phyloP scores from a whole-genome alignment of 2,797 vertebrate genomes.

The Chelidonichthys spinosus region DNA sequence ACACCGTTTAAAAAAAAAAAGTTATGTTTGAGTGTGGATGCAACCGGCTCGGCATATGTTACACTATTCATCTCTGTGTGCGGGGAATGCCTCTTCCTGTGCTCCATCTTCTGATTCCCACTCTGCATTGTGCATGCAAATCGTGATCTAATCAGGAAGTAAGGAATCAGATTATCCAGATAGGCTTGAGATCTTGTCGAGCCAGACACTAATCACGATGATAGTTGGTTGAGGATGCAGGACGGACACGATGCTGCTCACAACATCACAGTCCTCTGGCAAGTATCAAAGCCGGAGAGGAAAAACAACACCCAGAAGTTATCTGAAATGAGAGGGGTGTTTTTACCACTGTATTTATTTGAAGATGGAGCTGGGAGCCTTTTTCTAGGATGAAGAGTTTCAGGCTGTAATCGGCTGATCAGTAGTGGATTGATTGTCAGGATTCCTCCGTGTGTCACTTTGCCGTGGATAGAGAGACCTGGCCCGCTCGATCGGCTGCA shows the following conservation, averaged over 20 bases:
- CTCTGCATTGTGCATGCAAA: conserved; percentile 71
- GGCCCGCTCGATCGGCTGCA: conserved; percentile 55
- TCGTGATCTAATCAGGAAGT: conserved; percentile 84
- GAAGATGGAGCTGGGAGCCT: conserved; percentile 17
- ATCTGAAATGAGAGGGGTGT: conserved; percentile 26
- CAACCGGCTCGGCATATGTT: conserved; percentile 12
- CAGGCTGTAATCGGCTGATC: conserved; percentile 33
- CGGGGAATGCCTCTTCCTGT: conserved; percentile 44
- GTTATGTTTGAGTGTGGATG: background rate
- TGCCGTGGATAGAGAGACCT: conserved; percentile 38
- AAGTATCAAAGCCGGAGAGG: background rate
- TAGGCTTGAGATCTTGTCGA: conserved; percentile 60
- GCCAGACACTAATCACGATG: conserved; percentile 56
- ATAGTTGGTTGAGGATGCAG: conserved; percentile 38
- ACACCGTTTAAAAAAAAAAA: no score
- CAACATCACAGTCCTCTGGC: conserved; percentile 32
- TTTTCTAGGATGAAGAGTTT: conserved; percentile 41
- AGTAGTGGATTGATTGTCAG: conserved; percentile 41
- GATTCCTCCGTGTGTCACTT: conserved; percentile 56
- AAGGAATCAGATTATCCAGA: conserved; percentile 78
- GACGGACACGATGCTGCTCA: conserved; percentile 20
- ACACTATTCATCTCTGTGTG: conserved; percentile 39
- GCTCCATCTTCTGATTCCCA: conserved; percentile 50
- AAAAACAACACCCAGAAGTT: conserved; percentile 20
- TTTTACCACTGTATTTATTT: conserved; percentile 52